Evolutionary conservation across 1,140 invertebrate species (phyloP).

Genomic region (Sinonovacula constricta): DNA sequence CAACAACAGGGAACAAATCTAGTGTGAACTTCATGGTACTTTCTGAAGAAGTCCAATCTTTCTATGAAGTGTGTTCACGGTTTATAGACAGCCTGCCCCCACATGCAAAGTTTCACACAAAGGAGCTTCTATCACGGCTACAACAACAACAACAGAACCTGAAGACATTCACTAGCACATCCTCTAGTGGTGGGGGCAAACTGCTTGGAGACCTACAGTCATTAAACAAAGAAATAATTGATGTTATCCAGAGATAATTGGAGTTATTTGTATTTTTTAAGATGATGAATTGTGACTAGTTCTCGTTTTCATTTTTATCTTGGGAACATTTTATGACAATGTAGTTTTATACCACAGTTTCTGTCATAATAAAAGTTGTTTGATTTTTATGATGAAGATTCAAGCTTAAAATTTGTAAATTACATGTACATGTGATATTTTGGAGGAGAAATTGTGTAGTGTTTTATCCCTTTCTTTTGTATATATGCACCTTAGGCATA

Average conservation of each 20-base stretch:
- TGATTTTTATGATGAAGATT: too few species aligned
- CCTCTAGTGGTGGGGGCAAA: conserved; percentile 81
- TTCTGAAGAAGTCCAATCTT: conserved; percentile 74
- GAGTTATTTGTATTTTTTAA: too few species aligned
- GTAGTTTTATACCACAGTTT: too few species aligned
- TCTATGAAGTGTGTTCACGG: conserved; percentile 71
- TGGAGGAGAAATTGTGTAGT: too few species aligned
- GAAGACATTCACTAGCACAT: conserved; percentile 82
- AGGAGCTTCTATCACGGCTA: conserved; percentile 89
- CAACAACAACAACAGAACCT: conserved; percentile 88
- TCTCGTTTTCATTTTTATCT: too few species aligned
- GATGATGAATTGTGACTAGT: too few species aligned
- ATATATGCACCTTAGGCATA: too few species aligned
- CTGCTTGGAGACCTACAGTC: conserved; percentile 85
- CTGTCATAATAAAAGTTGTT: too few species aligned
- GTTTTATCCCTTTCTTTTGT: too few species aligned
- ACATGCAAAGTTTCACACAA: conserved; percentile 92
- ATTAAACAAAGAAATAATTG: conserved; percentile 89
- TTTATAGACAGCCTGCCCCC: conserved; percentile 83
- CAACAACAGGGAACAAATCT: conserved; percentile 68
- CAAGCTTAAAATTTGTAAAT: too few species aligned
- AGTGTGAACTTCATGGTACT: conserved; percentile 76
- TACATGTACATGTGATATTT: too few species aligned
- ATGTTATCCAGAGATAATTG: conserved; percentile 89
- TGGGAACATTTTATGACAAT: too few species aligned